Evolutionary conservation across 53 echinoderm and acorn worm species (phyloP).

Genomic region (Paelopatides confundens): DNA sequence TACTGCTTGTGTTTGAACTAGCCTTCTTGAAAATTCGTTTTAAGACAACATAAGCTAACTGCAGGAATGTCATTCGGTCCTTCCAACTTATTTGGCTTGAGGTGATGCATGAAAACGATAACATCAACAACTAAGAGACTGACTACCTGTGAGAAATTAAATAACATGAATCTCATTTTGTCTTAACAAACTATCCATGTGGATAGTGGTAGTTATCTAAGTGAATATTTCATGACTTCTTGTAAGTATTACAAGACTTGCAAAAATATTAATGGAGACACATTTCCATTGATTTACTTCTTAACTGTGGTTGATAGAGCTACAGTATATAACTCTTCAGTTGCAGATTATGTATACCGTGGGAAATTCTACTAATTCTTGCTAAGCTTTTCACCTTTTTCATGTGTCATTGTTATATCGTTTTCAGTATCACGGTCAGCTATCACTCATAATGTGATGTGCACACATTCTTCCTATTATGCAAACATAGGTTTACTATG

Average conservation of each 20-base stretch:
- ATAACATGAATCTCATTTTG: slow-evolving; percentile 7
- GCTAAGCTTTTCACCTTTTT: slow-evolving; percentile 44
- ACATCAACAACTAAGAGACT: slow-evolving; percentile 57
- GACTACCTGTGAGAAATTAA: slow-evolving; percentile 17
- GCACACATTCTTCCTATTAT: slow-evolving; percentile 42
- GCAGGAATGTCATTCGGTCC: slow-evolving; percentile 45
- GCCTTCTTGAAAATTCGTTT: not conserved
- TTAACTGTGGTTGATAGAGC: not conserved
- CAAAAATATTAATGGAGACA: slow-evolving; percentile 48
- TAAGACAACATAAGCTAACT: slow-evolving; percentile 38
- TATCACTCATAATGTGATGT: slow-evolving; percentile 59
- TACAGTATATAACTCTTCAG: slow-evolving; percentile 59
- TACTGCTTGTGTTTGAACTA: not conserved
- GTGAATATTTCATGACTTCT: slow-evolving; percentile 44
- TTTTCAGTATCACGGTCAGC: slow-evolving; percentile 38
- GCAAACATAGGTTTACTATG: slow-evolving; percentile 5
- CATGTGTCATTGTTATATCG: slow-evolving; percentile 23
- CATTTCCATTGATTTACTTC: slow-evolving; percentile 57
- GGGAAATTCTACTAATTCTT: slow-evolving; percentile 42
- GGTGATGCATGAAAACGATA: slow-evolving; percentile 71
- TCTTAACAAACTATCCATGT: slow-evolving; percentile 52
- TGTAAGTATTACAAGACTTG: slow-evolving; percentile 50
- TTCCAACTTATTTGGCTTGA: slow-evolving; percentile 21
- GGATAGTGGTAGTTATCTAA: slow-evolving; percentile 56
- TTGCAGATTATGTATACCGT: slow-evolving; percentile 43